These are phyloP conservation scores for Drosophila ambigua DNA, from an alignment of 1,140 invertebrate species.

Conservation along the genomic window DNA sequence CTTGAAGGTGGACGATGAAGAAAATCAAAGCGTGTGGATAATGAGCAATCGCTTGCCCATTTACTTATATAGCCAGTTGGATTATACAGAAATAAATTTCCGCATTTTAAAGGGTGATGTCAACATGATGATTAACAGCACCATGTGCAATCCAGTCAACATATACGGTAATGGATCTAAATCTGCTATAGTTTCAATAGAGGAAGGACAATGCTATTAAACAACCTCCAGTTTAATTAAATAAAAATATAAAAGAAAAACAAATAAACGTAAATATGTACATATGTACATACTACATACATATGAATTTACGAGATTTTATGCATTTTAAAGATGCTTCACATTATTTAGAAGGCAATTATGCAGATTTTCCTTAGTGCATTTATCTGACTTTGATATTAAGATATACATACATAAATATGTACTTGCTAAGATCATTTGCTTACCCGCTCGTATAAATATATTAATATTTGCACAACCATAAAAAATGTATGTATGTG, in stretches of 20 bases:
- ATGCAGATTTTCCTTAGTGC: too few relatives aligned
- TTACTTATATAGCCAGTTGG: slow-evolving; percentile 88
- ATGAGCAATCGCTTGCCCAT: slow-evolving; percentile 90
- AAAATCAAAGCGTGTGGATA: slow-evolving; percentile 89
- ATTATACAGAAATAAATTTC: slow-evolving; percentile 89
- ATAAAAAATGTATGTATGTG: too few relatives aligned
- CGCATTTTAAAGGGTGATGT: slow-evolving; percentile 88
- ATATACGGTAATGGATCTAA: slow-evolving; percentile 20
- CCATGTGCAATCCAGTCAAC: slow-evolving; percentile 87
- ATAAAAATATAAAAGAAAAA: neutral
- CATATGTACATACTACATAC: too few relatives aligned
- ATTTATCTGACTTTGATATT: too few relatives aligned
- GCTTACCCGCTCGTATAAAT: too few relatives aligned
- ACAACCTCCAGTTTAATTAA: neutral
- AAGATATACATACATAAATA: too few relatives aligned
- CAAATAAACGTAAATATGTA: too few relatives aligned
- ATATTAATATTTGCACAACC: too few relatives aligned
- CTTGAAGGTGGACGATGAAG: slow-evolving; percentile 89
- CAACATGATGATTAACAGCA: slow-evolving; percentile 86
- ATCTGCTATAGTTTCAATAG: slow-evolving; percentile 43
- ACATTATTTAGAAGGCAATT: too few relatives aligned
- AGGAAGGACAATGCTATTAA: slow-evolving; percentile 71
- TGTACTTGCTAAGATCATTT: too few relatives aligned
- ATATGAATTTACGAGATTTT: too few relatives aligned
- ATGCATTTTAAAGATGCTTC: too few relatives aligned